Conservation (phyloP, 2,113 vertebrate species). For the Urocolius indicus region DNA sequence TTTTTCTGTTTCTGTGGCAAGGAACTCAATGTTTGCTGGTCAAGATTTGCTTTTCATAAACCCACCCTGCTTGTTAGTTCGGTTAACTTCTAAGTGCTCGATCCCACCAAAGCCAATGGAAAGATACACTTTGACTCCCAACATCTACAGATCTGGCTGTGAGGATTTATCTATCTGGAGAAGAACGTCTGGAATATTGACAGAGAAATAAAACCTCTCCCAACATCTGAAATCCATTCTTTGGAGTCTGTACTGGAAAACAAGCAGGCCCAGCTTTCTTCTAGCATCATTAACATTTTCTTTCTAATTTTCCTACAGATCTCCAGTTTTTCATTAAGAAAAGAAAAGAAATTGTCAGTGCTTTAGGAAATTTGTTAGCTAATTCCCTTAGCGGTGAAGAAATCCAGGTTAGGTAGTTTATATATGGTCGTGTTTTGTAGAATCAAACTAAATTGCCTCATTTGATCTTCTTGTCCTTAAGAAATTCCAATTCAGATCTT, state of each 20-base stretch:
- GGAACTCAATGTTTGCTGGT: not conserved
- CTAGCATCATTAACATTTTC: not conserved
- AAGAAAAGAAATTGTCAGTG: not conserved
- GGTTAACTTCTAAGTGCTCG: not conserved
- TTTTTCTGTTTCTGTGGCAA: not conserved
- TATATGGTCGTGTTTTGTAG: not conserved
- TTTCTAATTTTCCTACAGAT: not conserved
- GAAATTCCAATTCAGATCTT: not conserved
- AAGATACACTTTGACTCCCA: not conserved
- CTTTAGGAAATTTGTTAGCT: conserved; percentile 23
- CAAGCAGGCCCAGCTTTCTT: not conserved
- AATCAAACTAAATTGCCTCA: not conserved
- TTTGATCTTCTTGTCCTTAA: not conserved
- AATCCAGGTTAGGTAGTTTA: conserved; percentile 9
- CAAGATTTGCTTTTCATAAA: not conserved
- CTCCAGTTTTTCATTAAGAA: conserved; percentile 3
- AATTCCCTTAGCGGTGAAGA: not conserved
- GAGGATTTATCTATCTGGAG: not conserved
- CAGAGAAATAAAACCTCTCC: not conserved
- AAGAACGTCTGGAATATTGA: not conserved
- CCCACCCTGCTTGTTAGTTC: not conserved
- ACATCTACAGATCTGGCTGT: not conserved
- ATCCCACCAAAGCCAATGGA: not conserved
- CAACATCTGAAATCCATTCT: not conserved
- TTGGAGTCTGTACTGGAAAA: not conserved